Percentiles rank a stretch among this genome's conserved stretches.
Evolutionary conservation across 2,888 invertebrate species (phyloP).

Genomic region (Sipha maydis): DNA sequence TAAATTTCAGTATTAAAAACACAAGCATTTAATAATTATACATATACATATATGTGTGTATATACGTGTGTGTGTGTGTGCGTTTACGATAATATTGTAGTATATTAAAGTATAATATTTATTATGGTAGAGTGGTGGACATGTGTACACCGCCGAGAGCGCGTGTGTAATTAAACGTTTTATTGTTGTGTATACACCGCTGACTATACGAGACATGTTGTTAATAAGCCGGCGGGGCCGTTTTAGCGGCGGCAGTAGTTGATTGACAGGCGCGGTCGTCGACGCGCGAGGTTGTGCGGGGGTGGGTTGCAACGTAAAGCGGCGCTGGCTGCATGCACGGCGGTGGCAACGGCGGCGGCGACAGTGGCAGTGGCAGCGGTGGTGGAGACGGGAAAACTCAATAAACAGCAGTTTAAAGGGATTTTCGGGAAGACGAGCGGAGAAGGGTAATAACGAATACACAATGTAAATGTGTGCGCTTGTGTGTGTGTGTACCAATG

Average conservation of each 20-base stretch:
- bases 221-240: slow-evolving; percentile 58
- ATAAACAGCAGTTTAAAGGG: slow-evolving; percentile 62
- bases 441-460: slow-evolving; percentile 57
- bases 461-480: slow-evolving; percentile 4
- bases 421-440: slow-evolving; percentile 22
- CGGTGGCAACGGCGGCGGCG: background rate
- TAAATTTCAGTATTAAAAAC: background rate
- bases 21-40: background rate
- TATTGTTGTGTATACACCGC: slow-evolving; percentile 49
- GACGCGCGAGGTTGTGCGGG: background rate
- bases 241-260: slow-evolving; percentile 41
- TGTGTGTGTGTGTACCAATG: slow-evolving; percentile 8
- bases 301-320: slow-evolving; percentile 31
- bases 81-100: background rate
- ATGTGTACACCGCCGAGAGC: slow-evolving; percentile 42
- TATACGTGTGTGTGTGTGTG: background rate
- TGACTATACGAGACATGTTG: slow-evolving; percentile 42
- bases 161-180: slow-evolving; percentile 60
- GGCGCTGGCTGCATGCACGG: background rate
- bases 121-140: slow-evolving; percentile 12
- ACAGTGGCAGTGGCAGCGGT: slow-evolving; percentile 11
- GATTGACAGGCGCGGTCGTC: slow-evolving; percentile 60
- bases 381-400: slow-evolving; percentile 52
- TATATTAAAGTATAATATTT: background rate
- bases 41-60: background rate